Conservation (phyloP, 2,113 vertebrate species). For the Osmerus eperlanus region DNA sequence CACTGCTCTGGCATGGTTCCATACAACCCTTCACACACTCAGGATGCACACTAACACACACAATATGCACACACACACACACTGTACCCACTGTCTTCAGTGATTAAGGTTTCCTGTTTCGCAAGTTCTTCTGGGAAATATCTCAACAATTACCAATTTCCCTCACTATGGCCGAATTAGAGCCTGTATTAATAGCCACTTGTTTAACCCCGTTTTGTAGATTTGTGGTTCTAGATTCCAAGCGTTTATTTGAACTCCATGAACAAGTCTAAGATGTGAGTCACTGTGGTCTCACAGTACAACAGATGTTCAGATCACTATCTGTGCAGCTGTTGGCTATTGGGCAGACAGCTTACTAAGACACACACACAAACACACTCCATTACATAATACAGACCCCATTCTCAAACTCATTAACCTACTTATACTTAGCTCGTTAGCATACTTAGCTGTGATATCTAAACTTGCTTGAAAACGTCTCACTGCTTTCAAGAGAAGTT, state of each 20-base stretch:
- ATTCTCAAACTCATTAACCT: not conserved
- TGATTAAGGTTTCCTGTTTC: constrained; percentile 38
- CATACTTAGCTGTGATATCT: not conserved
- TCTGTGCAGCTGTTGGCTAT: constrained; percentile 36
- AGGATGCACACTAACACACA: constrained; percentile 26
- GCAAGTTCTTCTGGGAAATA: constrained; percentile 29
- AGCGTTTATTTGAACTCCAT: constrained; percentile 9
- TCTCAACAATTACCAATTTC: not conserved
- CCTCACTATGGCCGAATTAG: not conserved
- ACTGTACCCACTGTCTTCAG: constrained; percentile 23
- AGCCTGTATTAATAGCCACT: not conserved
- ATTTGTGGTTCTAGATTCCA: too few species aligned
- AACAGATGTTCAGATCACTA: constrained; percentile 60
- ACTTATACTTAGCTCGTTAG: too few species aligned
- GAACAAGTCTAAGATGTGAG: constrained; percentile 50
- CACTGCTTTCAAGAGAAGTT: too few species aligned
- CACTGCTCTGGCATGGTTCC: constrained; percentile 44
- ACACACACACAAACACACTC: constrained; percentile 10
- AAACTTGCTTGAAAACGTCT: not conserved
- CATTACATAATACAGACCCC: not conserved
- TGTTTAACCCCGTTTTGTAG: too few species aligned
- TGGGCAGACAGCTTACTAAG: constrained; percentile 14
- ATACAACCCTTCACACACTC: constrained; percentile 32
- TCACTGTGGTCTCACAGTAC: constrained; percentile 50
- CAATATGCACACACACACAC: not conserved